Conservation (phyloP, 2,888 invertebrate genomes). For the Drosophila aldrichi region DNA sequence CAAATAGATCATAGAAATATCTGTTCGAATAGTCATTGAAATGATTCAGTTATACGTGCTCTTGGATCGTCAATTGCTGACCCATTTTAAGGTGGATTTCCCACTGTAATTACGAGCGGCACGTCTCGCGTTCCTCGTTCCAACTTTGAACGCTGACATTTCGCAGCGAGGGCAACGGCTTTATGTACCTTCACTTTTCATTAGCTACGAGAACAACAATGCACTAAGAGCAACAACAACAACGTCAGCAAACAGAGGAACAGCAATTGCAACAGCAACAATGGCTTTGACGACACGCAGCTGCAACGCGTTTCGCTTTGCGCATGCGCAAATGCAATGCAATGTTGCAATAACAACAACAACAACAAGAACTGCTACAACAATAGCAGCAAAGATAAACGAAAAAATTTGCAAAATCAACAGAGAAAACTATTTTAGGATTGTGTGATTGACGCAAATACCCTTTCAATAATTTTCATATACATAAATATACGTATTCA, state of each 20-base stretch:
- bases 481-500: not conserved
- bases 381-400: constrained; percentile 8
- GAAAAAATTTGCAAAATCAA: not conserved
- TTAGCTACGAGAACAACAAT: constrained; percentile 62
- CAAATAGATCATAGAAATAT: not conserved
- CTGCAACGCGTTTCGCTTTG: constrained; percentile 43
- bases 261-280: constrained; percentile 10
- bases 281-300: constrained; percentile 10
- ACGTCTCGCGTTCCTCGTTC: constrained; percentile 5
- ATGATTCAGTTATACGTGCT: constrained; percentile 15
- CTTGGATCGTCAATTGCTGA: constrained; percentile 17
- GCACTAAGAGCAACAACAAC: constrained; percentile 5
- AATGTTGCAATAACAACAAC: constrained; percentile 32
- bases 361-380: not conserved
- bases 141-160: constrained; percentile 39
- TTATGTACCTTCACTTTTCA: constrained; percentile 65
- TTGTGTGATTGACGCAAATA: constrained; percentile 13
- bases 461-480: constrained; percentile 6
- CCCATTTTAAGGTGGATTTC: constrained; percentile 6
- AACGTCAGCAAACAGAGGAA: constrained; percentile 3
- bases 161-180: constrained; percentile 43
- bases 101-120: constrained; percentile 18
- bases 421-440: constrained; percentile 3
- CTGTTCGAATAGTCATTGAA: constrained; percentile 2
- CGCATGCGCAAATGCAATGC: constrained; percentile 47